These are phyloP conservation scores for Drosophila tristis DNA, from an alignment of 1,140 invertebrate genomes.

Conservation along the genomic window DNA sequence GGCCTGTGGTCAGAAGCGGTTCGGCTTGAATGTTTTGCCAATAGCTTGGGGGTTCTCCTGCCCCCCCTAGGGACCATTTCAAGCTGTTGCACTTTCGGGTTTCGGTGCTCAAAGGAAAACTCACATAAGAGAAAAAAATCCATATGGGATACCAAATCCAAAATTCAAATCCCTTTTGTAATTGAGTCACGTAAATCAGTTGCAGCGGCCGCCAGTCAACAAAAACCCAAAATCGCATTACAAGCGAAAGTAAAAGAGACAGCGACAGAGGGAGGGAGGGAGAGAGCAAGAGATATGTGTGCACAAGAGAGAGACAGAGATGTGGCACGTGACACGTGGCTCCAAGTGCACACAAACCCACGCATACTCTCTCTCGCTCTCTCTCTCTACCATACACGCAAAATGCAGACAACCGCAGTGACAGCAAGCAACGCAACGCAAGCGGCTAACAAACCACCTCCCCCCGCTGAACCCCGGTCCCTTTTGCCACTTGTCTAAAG, in stretches of 20 bases:
- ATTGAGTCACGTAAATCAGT: constrained; percentile 79
- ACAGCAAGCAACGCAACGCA: constrained; percentile 25
- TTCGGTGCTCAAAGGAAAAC: background rate
- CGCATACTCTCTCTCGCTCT: too few relatives aligned
- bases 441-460: constrained; percentile 6
- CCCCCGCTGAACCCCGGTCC: background rate
- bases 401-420: constrained; percentile 53
- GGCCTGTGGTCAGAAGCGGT: constrained; percentile 45
- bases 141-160: constrained; percentile 14
- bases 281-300: background rate
- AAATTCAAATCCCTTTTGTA: constrained; percentile 60
- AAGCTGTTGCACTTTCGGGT: constrained; percentile 28
- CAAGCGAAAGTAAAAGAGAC: constrained; percentile 33
- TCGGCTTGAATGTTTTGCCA: constrained; percentile 29
- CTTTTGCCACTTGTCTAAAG: constrained; percentile 28
- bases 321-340: constrained; percentile 40
- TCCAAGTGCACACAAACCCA: constrained; percentile 1
- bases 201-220: constrained; percentile 49
- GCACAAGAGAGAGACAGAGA: constrained; percentile 4
- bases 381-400: background rate
- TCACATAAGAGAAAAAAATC: constrained; percentile 2
- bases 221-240: constrained; percentile 53
- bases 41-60: constrained; percentile 17
- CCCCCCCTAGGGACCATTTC: background rate
- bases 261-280: background rate